These are phyloP conservation scores for Arothron firmamentum DNA, from an alignment of 2,113 vertebrate species.

Conservation along the genomic window DNA sequence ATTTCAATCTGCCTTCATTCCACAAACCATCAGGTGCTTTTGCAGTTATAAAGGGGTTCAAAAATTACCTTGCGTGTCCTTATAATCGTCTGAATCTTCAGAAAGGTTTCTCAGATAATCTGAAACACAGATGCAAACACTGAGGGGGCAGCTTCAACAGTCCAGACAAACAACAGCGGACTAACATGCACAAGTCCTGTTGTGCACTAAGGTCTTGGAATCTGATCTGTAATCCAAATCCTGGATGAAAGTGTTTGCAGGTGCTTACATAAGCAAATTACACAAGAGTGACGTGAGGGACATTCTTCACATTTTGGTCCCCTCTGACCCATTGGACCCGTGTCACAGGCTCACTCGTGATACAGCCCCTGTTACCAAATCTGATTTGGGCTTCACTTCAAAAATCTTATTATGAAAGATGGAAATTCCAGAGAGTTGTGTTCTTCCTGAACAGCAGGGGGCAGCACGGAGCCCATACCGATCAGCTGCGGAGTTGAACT, in stretches of 20 bases:
- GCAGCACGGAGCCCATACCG: conserved; percentile 25
- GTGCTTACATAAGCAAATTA: conserved; percentile 49
- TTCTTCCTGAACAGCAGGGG: conserved; percentile 45
- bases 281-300: conserved; percentile 27
- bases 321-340: conserved; percentile 21
- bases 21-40: neutral
- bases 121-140: conserved; percentile 57
- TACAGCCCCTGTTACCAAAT: conserved; percentile 55
- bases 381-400: conserved; percentile 33
- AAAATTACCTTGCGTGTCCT: conserved; percentile 89
- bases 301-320: conserved; percentile 50
- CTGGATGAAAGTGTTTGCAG: conserved; percentile 28
- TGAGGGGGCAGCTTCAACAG: too few relatives aligned
- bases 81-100: conserved; percentile 85
- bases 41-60: neutral
- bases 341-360: conserved; percentile 33
- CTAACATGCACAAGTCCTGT: neutral
- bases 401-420: conserved; percentile 40
- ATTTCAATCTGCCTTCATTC: neutral
- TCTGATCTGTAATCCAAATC: conserved; percentile 36
- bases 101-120: conserved; percentile 93
- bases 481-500: neutral
- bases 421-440: neutral
- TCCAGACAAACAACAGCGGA: too few relatives aligned
- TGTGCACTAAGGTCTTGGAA: conserved; percentile 37